Conservation (phyloP, 2,888 invertebrate genomes). For the Sinodicranocentrus sp. region DNA sequence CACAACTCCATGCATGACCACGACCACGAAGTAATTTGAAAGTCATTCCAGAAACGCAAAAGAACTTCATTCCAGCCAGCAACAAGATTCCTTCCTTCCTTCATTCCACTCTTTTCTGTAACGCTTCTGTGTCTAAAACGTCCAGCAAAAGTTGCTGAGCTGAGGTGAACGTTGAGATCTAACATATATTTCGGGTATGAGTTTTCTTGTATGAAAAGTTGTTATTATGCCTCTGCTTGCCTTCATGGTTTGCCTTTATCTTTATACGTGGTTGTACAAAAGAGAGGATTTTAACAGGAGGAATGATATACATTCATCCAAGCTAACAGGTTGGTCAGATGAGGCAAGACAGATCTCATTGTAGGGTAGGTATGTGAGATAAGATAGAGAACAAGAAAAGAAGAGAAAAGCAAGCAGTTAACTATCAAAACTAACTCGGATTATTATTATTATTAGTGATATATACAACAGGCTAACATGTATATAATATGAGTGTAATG, state of each 20-base stretch:
- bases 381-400: background rate
- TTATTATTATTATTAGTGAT: slow-evolving; percentile 34
- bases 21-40: background rate
- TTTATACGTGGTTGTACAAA: background rate
- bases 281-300: background rate
- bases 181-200: too few relatives aligned
- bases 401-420: slow-evolving; percentile 13
- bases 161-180: too few relatives aligned
- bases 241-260: slow-evolving; percentile 1
- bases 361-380: background rate
- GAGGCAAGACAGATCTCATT: slow-evolving; percentile 14
- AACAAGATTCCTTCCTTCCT: background rate
- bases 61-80: slow-evolving; percentile 17
- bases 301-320: background rate
- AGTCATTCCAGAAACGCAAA: slow-evolving; percentile 17
- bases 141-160: background rate
- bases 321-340: slow-evolving; percentile 5
- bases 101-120: background rate
- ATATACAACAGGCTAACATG: slow-evolving; percentile 16
- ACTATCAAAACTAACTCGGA: slow-evolving; percentile 31
- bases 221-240: background rate
- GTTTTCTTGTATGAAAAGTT: background rate
- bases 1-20: background rate
- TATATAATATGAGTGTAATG: slow-evolving; percentile 7
- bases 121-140: slow-evolving; percentile 14